Percentiles rank a stretch among this genome's conserved stretches.
phyloP scores from a whole-genome alignment of 2,113 vertebrate species.

The Pelobates fuscus region DNA sequence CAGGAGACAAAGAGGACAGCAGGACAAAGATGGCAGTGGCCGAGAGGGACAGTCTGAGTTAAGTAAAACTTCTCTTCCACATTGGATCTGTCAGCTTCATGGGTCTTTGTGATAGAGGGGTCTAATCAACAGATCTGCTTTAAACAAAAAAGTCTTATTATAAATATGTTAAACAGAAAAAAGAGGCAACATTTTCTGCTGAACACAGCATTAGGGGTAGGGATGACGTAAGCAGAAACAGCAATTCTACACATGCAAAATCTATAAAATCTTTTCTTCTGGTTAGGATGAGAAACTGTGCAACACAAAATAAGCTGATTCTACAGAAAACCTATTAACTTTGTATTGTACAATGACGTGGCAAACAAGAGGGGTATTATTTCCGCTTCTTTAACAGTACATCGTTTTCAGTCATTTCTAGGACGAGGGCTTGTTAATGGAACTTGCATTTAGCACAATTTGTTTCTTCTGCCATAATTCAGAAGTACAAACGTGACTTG shows the following conservation, averaged over 20 bases:
- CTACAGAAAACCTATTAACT: not conserved
- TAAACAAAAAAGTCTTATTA: no score
- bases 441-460: not conserved
- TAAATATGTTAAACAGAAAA: no score
- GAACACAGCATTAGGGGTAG: not conserved
- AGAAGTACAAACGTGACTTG: not conserved
- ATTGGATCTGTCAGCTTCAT: no score
- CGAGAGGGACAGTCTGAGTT: no score
- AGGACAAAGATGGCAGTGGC: no score
- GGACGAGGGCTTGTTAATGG: not conserved
- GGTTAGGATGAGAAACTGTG: not conserved
- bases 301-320: not conserved
- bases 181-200: not conserved
- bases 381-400: not conserved
- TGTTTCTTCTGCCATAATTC: not conserved
- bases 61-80: no score
- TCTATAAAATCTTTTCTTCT: not conserved
- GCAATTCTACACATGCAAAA: not conserved
- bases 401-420: not conserved
- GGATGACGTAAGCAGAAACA: not conserved
- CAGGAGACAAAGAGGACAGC: no score
- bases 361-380: slow-evolving; percentile 2
- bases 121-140: no score
- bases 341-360: not conserved
- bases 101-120: no score